Percentiles rank a stretch among this genome's conserved stretches.
phyloP scores from a whole-genome alignment of 1,140 invertebrate genomes.

The Aphaenogaster floridana region DNA sequence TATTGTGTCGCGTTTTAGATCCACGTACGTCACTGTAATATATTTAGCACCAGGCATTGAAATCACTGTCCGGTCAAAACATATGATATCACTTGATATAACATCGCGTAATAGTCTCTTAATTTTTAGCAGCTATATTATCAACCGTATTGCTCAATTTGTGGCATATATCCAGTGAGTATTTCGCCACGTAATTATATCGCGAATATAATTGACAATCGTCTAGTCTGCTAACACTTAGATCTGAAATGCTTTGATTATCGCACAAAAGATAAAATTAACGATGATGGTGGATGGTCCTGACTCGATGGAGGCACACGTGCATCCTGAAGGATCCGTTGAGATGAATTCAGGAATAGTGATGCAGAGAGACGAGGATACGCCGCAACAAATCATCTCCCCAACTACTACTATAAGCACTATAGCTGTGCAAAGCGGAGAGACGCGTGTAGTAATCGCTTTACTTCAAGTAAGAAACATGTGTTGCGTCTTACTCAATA shows the following conservation, averaged over 20 bases:
- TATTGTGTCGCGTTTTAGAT: slow-evolving; percentile 56
- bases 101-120: background rate
- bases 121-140: slow-evolving; percentile 33
- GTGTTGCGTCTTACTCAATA: background rate
- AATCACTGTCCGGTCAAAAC: slow-evolving; percentile 35
- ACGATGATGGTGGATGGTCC: slow-evolving; percentile 82
- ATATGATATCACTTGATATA: background rate
- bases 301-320: slow-evolving; percentile 73
- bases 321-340: slow-evolving; percentile 73
- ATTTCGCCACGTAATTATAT: background rate
- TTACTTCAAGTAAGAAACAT: slow-evolving; percentile 93
- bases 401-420: slow-evolving; percentile 94
- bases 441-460: slow-evolving; percentile 95
- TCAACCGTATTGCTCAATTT: background rate
- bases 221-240: slow-evolving; percentile 48
- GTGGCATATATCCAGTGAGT: background rate
- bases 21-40: slow-evolving; percentile 46
- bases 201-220: slow-evolving; percentile 19
- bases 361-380: slow-evolving; percentile 71
- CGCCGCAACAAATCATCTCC: slow-evolving; percentile 69
- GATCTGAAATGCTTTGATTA: slow-evolving; percentile 54
- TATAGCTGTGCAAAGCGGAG: slow-evolving; percentile 95
- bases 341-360: slow-evolving; percentile 69
- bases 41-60: slow-evolving; percentile 60
- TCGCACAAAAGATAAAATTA: slow-evolving; percentile 54